A percentile compares a stretch with the other conserved stretches of the same genome.
Evolutionary conservation across 2,797 vertebrate species (phyloP).

Genomic region (Megaceryle alcyon): DNA sequence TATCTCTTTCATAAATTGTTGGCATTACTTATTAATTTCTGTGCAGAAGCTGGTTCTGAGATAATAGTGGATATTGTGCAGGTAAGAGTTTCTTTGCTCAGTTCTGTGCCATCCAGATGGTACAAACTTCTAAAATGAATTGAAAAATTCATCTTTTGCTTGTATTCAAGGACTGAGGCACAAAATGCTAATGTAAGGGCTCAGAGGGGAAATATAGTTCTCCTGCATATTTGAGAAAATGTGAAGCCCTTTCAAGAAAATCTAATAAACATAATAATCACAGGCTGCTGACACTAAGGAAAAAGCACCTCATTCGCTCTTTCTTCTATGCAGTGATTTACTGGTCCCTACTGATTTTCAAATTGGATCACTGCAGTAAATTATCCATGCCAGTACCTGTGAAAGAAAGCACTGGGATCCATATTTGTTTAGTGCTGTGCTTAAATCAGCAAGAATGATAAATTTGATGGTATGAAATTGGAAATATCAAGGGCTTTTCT

Average conservation of each 20-base stretch:
- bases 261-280: constrained; percentile 85
- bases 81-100: constrained; percentile 65
- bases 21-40: constrained; percentile 63
- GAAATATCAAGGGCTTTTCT: constrained; percentile 81
- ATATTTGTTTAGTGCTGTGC: constrained; percentile 83
- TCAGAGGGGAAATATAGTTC: constrained; percentile 83
- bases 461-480: constrained; percentile 82
- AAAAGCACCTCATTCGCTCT: constrained; percentile 82
- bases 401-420: constrained; percentile 81
- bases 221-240: constrained; percentile 85
- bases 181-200: constrained; percentile 82
- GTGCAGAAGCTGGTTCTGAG: constrained; percentile 37
- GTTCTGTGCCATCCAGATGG: constrained; percentile 60
- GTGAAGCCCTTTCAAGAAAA: constrained; percentile 84
- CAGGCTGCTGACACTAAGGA: constrained; percentile 85
- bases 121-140: constrained; percentile 80
- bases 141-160: constrained; percentile 80
- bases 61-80: constrained; percentile 60
- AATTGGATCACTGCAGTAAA: constrained; percentile 85
- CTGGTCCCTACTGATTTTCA: constrained; percentile 84
- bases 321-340: constrained; percentile 82
- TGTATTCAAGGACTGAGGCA: constrained; percentile 75
- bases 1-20: constrained; percentile 37
- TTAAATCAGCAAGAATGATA: constrained; percentile 88
- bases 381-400: constrained; percentile 81